Evolutionary conservation across 2,113 vertebrate genomes (phyloP).

Genomic region (Heterotis niloticus): DNA sequence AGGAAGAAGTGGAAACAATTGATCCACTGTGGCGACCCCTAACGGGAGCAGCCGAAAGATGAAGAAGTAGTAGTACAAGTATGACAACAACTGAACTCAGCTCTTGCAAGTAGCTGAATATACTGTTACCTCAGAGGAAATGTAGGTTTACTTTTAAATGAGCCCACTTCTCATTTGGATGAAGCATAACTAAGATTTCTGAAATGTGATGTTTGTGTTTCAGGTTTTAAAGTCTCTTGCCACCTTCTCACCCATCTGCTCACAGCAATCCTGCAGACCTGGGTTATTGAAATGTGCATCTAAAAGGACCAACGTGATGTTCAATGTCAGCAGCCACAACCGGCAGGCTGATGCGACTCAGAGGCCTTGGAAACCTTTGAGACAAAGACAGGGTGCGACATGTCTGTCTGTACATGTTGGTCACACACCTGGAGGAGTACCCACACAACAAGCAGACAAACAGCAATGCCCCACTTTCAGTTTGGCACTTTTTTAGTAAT

Average conservation of each 20-base stretch:
- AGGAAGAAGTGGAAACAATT: no score
- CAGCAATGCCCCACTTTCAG: not conserved
- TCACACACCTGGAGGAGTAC: no score
- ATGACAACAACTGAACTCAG: no score
- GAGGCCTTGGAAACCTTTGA: no score
- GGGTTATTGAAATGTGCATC: not conserved
- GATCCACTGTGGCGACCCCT: no score
- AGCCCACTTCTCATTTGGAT: not conserved
- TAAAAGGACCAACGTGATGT: not conserved
- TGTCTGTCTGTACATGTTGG: no score
- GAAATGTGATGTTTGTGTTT: not conserved
- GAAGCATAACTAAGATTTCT: not conserved
- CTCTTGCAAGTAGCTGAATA: not conserved
- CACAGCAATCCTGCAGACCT: not conserved
- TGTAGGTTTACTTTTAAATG: not conserved
- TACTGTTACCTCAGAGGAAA: constrained; percentile 10
- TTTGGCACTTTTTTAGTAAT: not conserved
- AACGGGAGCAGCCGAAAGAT: no score
- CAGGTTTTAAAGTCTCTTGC: not conserved
- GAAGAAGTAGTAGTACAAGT: not conserved
- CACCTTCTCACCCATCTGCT: not conserved
- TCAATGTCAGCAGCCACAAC: not conserved
- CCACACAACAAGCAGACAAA: no score
- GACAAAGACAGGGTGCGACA: not conserved
- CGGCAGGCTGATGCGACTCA: not conserved